Conservation (phyloP, 2,888 invertebrate genomes). For the Spatulosminthurus flaviceps region DNA sequence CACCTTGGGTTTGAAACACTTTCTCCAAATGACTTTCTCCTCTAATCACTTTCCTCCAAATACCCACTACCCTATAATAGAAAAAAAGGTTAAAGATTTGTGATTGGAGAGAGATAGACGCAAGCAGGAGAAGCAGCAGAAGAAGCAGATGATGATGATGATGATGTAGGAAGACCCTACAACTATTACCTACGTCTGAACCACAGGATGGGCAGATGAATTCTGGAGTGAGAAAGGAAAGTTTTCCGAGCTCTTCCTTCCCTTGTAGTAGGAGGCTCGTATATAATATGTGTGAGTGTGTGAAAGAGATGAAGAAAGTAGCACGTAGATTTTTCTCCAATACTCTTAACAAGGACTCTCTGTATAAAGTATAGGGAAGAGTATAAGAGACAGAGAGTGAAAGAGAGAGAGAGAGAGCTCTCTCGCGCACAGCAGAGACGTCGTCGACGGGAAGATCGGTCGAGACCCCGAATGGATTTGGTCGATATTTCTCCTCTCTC, state of each 20-base stretch:
- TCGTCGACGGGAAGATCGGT: constrained; percentile 16
- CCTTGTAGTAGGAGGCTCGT: neutral
- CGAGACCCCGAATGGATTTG: constrained; percentile 27
- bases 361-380: neutral
- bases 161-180: neutral
- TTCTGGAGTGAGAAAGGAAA: constrained; percentile 21
- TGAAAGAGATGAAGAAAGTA: constrained; percentile 23
- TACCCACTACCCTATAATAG: no score
- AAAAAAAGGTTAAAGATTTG: no score
- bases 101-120: no score
- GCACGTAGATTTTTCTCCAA: constrained; percentile 18
- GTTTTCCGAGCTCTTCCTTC: neutral
- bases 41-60: no score
- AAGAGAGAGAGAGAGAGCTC: neutral
- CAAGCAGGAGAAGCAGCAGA: neutral
- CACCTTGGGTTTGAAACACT: no score
- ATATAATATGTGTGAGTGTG: constrained; percentile 6
- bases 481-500: constrained; percentile 23
- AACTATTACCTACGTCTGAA: neutral
- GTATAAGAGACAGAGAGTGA: neutral
- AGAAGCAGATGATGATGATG: no score
- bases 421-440: neutral
- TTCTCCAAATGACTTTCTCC: no score
- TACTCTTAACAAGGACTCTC: constrained; percentile 9
- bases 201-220: constrained; percentile 20